Evolutionary conservation across 2,797 vertebrate genomes (phyloP), one percentile per base, ranked within the genome.

Genomic region (Catamblyrhynchus diadema): DNA sequence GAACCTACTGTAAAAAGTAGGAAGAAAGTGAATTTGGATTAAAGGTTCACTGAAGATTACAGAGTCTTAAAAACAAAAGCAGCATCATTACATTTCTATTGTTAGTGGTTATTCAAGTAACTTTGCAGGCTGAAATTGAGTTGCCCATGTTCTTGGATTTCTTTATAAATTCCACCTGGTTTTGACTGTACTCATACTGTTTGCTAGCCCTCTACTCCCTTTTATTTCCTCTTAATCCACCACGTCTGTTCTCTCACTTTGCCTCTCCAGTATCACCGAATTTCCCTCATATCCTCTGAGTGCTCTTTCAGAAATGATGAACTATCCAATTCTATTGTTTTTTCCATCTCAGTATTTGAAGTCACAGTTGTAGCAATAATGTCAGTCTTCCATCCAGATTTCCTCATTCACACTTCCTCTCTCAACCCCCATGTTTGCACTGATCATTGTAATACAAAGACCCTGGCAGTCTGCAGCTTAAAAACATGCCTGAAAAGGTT

Each of bases 191-290:
- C 23, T 95, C 32, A 14, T 33, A 27, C 32, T 20, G 42, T 94
- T 91, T 61, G 42, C 81, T 92, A 86, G 50, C 35, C 14, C 10
- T 83, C 50, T 48, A 6, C 23, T 79, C 35, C 33, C 42, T 91
- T 81, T 70, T 82, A 79, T 78, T 93, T 90, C 71, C 73, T 94
- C 79, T 62, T 82, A 88, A 84, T 66, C 70, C 51, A 33, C 73
- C 47, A 14, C 39, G 48, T 82, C 90, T 92, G 88, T 95, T 97
- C 93, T 92, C 79, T 88, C 66, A 82, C 89, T 95, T 92, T 91
- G 33, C 77, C 50, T 95, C 81, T 96, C 83, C 81, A 73, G 37
- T 93, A 64, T 95, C 74, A 41, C 61, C 50, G 70, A 48, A 84
- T 39, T 96, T 88, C 81, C 72, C 54, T 78, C 69, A 37, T 86